These are phyloP conservation scores for Alca torda DNA, from an alignment of 2,797 vertebrate genomes.

Conservation along the genomic window DNA sequence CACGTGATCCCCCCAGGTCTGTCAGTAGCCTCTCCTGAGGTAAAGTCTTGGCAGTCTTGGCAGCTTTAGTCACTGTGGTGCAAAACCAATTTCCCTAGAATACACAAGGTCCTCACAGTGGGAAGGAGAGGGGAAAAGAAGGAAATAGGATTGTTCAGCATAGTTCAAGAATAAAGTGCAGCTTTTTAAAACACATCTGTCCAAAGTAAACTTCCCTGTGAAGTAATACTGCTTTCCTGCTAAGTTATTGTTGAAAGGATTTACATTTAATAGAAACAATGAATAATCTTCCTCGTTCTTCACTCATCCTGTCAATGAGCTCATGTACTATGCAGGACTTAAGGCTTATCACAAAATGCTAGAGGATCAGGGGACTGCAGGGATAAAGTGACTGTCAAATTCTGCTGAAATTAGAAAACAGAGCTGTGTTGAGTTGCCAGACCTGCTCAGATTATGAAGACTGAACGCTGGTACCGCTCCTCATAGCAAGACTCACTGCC, in stretches of 20 bases:
- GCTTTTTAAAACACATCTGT: neutral
- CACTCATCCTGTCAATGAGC: slow-evolving; percentile 7
- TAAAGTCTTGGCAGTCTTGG: neutral
- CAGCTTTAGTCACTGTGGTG: neutral
- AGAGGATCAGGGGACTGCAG: neutral
- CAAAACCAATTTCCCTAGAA: neutral
- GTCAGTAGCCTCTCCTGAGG: neutral
- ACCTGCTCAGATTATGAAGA: neutral
- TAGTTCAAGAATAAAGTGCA: neutral
- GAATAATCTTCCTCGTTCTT: neutral
- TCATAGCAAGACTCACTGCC: accelerated
- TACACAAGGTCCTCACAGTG: neutral
- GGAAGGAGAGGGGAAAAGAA: neutral
- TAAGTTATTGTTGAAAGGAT: slow-evolving; percentile 5
- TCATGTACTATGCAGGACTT: slow-evolving; percentile 5
- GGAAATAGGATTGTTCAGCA: neutral
- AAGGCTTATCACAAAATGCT: neutral
- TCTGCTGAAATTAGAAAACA: neutral
- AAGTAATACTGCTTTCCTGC: neutral
- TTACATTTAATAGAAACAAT: neutral
- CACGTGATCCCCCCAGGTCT: accelerated
- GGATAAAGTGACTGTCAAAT: neutral
- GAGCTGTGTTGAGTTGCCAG: neutral
- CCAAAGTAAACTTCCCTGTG: slow-evolving; percentile 4
- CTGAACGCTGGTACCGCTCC: neutral